These are phyloP conservation scores for Sylvilagus bachmani DNA, from an alignment of 2,113 vertebrate genomes.

Conservation along the genomic window DNA sequence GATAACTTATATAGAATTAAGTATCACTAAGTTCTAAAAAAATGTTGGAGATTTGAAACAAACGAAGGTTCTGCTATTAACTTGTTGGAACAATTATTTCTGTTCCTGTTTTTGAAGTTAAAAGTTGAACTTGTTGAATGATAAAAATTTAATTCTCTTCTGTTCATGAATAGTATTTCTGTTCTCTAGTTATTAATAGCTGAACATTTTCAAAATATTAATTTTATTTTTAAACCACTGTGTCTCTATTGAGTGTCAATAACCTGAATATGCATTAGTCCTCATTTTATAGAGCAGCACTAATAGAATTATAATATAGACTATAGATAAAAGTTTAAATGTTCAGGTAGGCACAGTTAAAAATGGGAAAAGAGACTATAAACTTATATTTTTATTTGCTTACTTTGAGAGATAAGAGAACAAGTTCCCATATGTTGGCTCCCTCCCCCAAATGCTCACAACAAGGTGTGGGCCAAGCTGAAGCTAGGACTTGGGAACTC, in stretches of 20 bases:
- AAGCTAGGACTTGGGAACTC: no score
- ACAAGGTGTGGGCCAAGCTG: no score
- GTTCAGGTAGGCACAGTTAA: background rate
- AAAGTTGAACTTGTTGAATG: conserved; percentile 48
- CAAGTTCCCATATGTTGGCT: no score
- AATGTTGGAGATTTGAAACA: conserved; percentile 2
- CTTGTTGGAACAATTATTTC: conserved; percentile 22
- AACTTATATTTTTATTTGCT: no score
- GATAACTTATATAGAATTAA: background rate
- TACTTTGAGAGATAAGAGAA: no score
- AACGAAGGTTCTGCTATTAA: conserved; percentile 31
- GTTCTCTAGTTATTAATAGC: background rate
- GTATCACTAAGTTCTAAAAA: background rate
- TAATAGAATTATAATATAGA: background rate
- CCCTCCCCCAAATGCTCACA: no score
- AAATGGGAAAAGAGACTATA: background rate
- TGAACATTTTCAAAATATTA: conserved; percentile 32
- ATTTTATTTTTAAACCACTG: background rate
- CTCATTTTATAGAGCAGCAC: background rate
- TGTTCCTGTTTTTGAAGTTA: conserved; percentile 53
- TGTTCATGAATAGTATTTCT: background rate
- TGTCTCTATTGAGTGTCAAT: background rate
- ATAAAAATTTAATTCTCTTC: conserved; percentile 38
- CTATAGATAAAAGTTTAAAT: background rate
- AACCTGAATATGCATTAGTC: background rate